Evolutionary conservation across 1,140 invertebrate species (phyloP), one percentile per base, ranked within the genome.

Genomic region (Cydia fagiglandana): DNA sequence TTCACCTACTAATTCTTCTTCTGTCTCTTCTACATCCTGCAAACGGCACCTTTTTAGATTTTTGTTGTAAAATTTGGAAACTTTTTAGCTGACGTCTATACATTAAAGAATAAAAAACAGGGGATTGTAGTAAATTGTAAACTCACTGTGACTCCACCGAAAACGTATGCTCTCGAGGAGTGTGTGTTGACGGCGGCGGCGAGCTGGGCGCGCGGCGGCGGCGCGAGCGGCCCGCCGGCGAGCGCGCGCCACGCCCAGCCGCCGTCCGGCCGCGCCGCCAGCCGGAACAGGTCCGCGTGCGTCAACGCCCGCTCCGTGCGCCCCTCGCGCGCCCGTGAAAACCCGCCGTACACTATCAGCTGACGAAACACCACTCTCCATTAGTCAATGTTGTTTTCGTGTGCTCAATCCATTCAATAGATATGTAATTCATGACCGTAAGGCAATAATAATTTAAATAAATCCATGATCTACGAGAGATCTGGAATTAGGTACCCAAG

Each of bases 281-380:
- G 92, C 13, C 95, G 86, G 90, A 96, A 98, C 94, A 98, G 96
- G 87, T 99, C 98, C 3, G 94, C 95, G 88, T 98, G 96, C 6
- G 96, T 95, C 30, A 94, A 93, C 30, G 98, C 97, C 64, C 96
- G 95, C 84, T 99, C 97, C 2, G 96, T 94, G 87, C 97, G 86
- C 95, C 91, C 97, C 95, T 88, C 98, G 96, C 76, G 97, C 83
- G 89, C 94, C 94, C 84, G 97, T 94, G 92, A 97, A 88, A 98
- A 99, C 0, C 98, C 98, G 10, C 98, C 98, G 94, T 96, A 98
- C 50, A 99, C 91, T 17, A 98, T 83, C 41, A 99, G 91, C 92
- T 93, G 80, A 12, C 17, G 56, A 61, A 6, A 61, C 50, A 53
- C n/a, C 50, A 4, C n/a, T 17, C 50, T 7, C 15, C 6, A 50